Conservation (phyloP, 2,797 vertebrate genomes). For the Chaunax sp. region DNA sequence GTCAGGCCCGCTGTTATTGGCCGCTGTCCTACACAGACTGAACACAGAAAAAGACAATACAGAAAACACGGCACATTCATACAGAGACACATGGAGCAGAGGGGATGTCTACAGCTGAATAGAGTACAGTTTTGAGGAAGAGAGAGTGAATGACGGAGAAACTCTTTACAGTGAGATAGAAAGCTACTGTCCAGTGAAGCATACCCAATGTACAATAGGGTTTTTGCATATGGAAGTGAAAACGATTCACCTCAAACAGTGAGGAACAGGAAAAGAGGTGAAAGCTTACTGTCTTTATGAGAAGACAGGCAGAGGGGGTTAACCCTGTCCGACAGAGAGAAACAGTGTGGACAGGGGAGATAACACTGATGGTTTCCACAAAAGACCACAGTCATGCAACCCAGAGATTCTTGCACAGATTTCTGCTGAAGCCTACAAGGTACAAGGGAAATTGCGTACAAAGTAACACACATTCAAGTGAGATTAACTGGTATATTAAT, state of each 20-base stretch:
- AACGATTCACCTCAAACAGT: conserved; percentile 7
- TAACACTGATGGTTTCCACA: conserved; percentile 30
- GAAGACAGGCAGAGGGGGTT: conserved; percentile 11
- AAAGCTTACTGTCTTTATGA: conserved; percentile 1
- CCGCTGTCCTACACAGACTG: not conserved
- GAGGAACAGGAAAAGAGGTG: conserved; percentile 8
- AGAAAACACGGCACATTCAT: conserved; percentile 16
- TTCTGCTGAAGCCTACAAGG: not conserved
- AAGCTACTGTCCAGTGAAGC: conserved; percentile 59
- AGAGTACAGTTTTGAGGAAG: conserved; percentile 39
- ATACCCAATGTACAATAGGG: conserved; percentile 31
- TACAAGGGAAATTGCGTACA: too few species aligned
- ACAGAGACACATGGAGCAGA: conserved; percentile 1
- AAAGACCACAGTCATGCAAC: conserved; percentile 23
- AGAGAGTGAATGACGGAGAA: conserved; percentile 43
- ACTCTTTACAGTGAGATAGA: conserved; percentile 34
- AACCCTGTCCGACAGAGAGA: conserved; percentile 14
- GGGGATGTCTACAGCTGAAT: conserved; percentile 10
- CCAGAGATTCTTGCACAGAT: conserved; percentile 7
- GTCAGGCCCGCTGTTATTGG: conserved; percentile 34
- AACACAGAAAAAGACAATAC: conserved; percentile 7
- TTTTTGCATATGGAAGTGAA: conserved; percentile 56
- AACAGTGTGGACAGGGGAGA: conserved; percentile 30
- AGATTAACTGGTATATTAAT: conserved; percentile 31
- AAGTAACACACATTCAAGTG: conserved; percentile 15